Evolutionary conservation across 2,888 invertebrate genomes (phyloP).

Genomic region (Corbicula japonica): DNA sequence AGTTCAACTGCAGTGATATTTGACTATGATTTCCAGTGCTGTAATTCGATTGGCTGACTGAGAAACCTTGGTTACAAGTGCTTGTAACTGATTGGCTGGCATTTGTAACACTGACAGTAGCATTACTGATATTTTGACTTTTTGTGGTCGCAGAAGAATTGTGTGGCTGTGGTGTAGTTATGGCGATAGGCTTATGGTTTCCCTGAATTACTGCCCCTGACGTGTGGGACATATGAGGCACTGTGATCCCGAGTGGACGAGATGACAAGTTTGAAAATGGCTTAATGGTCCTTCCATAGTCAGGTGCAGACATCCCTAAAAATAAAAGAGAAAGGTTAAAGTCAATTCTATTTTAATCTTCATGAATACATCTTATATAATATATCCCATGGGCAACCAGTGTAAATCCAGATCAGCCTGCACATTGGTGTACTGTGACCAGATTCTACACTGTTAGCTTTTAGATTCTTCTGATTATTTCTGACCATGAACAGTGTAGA

Average conservation of each 20-base stretch:
- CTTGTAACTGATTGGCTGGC: conserved; percentile 37
- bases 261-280: conserved; percentile 52
- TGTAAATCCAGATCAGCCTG: no score
- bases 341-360: no score
- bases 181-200: conserved; percentile 62
- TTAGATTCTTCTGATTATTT: no score
- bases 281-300: conserved; percentile 42
- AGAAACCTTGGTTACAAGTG: conserved; percentile 24
- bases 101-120: conserved; percentile 45
- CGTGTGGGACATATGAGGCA: conserved; percentile 44
- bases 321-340: background rate
- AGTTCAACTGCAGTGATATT: conserved; percentile 4
- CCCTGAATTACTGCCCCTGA: conserved; percentile 54
- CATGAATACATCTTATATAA: no score
- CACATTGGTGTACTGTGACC: no score
- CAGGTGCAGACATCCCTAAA: conserved; percentile 30
- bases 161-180: conserved; percentile 62
- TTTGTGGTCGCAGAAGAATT: conserved; percentile 50
- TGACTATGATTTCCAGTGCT: conserved; percentile 22
- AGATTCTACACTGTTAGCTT: no score
- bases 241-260: conserved; percentile 47
- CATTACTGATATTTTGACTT: conserved; percentile 47
- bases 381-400: no score
- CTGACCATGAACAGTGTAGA: no score
- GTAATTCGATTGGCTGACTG: conserved; percentile 34